Conservation (phyloP, 2,888 invertebrate species). For the Heliconius charithonia region DNA sequence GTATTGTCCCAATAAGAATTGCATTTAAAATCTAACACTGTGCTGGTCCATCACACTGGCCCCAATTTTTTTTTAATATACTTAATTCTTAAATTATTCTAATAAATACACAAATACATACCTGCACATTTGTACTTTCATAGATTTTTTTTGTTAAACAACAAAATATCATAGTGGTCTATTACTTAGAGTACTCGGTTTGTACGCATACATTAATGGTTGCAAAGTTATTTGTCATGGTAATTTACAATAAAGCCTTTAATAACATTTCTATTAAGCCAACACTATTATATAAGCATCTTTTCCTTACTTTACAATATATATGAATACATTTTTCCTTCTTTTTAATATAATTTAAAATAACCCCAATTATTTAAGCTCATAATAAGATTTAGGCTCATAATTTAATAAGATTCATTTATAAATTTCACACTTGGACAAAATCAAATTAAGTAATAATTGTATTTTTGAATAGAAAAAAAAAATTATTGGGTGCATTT, state of each 20-base stretch:
- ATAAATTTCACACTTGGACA: too few species aligned
- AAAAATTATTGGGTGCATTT: too few species aligned
- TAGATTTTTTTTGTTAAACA: slow-evolving; percentile 41
- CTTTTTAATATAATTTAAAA: not conserved
- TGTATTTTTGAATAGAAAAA: too few species aligned
- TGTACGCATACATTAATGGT: not conserved
- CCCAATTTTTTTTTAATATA: not conserved
- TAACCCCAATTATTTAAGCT: too few species aligned
- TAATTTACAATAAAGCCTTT: slow-evolving; percentile 10
- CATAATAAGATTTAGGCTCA: too few species aligned
- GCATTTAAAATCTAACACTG: too few species aligned
- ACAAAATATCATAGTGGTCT: slow-evolving; percentile 42
- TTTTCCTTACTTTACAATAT: not conserved
- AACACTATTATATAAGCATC: not conserved
- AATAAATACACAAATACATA: slow-evolving; percentile 24
- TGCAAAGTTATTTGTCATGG: slow-evolving; percentile 18
- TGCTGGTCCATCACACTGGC: not conserved
- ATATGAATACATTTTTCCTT: not conserved
- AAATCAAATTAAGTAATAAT: too few species aligned
- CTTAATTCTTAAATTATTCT: not conserved
- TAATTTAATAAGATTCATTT: too few species aligned
- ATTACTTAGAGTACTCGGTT: not conserved
- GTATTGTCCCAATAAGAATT: too few species aligned
- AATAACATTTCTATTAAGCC: slow-evolving; percentile 1
- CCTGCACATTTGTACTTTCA: slow-evolving; percentile 38